Conservation (phyloP, 2,797 vertebrate species). For the Babyrousa celebensis region DNA sequence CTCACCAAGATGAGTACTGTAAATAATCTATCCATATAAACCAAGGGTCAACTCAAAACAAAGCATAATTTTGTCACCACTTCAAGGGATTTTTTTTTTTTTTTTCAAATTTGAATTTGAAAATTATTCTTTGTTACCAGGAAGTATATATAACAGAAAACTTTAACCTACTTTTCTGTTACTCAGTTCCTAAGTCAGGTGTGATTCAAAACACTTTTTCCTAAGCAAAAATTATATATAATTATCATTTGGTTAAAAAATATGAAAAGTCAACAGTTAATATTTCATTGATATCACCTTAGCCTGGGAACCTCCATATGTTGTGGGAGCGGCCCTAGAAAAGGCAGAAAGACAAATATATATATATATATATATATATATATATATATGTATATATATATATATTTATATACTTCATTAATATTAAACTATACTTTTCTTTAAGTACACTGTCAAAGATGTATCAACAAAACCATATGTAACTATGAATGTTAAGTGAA, state of each 20-base stretch:
- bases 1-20: neutral
- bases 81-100: neutral
- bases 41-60: neutral
- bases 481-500: neutral
- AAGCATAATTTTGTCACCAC: neutral
- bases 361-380: no score
- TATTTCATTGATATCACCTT: neutral
- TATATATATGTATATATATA: no score
- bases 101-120: neutral
- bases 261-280: neutral
- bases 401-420: no score
- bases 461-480: neutral
- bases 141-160: neutral
- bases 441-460: neutral
- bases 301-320: no score
- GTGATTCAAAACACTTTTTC: neutral
- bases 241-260: neutral
- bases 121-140: neutral
- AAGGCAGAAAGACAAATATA: no score
- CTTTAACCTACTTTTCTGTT: neutral
- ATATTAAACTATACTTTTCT: neutral
- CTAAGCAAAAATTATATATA: neutral
- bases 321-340: no score
- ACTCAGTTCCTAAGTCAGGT: neutral
- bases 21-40: neutral